Conservation (phyloP, 2,888 invertebrate genomes). For the Hydrotaea cyrtoneurina region DNA sequence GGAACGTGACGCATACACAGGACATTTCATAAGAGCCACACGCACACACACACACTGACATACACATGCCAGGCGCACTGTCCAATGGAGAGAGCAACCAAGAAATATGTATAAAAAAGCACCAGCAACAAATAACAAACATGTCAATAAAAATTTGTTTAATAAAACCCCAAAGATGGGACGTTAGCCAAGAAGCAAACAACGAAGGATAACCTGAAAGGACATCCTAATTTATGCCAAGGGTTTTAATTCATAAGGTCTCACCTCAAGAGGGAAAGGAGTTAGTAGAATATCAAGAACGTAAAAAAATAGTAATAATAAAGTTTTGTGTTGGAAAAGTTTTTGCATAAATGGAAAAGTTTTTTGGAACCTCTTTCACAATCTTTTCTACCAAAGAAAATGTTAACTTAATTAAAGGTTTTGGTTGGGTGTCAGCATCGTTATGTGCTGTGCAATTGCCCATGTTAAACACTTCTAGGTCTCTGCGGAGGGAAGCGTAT, state of each 20-base stretch:
- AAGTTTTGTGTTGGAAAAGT: slow-evolving; percentile 19
- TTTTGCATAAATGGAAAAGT: slow-evolving; percentile 4
- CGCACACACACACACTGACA: not conserved
- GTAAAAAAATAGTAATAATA: slow-evolving; percentile 9
- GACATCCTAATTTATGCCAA: slow-evolving; percentile 33
- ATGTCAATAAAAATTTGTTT: slow-evolving; percentile 58
- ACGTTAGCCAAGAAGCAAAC: not conserved
- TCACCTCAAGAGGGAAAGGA: slow-evolving; percentile 25
- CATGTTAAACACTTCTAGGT: too few relatives aligned
- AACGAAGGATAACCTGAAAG: not conserved
- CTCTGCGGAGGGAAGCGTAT: not conserved
- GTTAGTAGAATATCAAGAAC: slow-evolving; percentile 18
- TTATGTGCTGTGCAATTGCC: not conserved
- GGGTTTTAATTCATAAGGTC: slow-evolving; percentile 21
- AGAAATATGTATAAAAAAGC: not conserved
- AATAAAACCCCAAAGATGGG: slow-evolving; percentile 10
- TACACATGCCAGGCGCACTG: too few relatives aligned
- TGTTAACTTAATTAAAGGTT: not conserved
- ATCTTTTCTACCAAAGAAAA: not conserved
- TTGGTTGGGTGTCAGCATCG: not conserved
- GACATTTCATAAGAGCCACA: not conserved
- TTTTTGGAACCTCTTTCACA: not conserved
- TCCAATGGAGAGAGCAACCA: not conserved
- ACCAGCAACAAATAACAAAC: slow-evolving; percentile 46
- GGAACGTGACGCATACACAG: slow-evolving; percentile 45